Percentiles rank a stretch among this genome's conserved stretches.
phyloP scores from a whole-genome alignment of 2,113 vertebrate species.

The Myrmecobius fasciatus region DNA sequence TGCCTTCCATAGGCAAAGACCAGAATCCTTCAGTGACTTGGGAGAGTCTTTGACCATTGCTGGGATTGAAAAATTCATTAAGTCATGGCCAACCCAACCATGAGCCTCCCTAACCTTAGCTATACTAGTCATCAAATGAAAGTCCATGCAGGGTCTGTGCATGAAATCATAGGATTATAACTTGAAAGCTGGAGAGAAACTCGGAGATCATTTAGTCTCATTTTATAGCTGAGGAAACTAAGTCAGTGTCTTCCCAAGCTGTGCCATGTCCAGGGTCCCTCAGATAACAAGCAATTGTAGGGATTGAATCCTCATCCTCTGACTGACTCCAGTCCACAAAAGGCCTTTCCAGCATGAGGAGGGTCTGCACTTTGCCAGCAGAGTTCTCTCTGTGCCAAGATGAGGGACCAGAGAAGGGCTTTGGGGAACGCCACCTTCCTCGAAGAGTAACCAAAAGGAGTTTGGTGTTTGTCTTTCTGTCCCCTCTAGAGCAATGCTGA shows the following conservation, averaged over 20 bases:
- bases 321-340: neutral
- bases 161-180: neutral
- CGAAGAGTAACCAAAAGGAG: neutral
- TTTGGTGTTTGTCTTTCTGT: slow-evolving; percentile 39
- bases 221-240: neutral
- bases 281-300: neutral
- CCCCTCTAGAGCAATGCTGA: slow-evolving; percentile 94
- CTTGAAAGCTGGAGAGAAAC: neutral
- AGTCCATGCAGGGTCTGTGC: neutral
- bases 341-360: neutral
- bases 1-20: neutral
- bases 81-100: neutral
- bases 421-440: neutral
- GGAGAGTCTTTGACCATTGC: neutral
- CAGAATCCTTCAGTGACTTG: neutral
- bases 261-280: neutral
- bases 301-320: neutral
- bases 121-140: neutral
- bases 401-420: neutral
- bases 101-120: neutral
- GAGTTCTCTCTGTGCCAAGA: neutral
- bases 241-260: neutral
- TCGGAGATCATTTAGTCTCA: neutral
- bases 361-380: neutral
- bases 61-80: neutral